Percentiles rank a stretch among this genome's conserved stretches.
Evolutionary conservation across 2,888 invertebrate species (phyloP).

Genomic region (Morpho achilles): DNA sequence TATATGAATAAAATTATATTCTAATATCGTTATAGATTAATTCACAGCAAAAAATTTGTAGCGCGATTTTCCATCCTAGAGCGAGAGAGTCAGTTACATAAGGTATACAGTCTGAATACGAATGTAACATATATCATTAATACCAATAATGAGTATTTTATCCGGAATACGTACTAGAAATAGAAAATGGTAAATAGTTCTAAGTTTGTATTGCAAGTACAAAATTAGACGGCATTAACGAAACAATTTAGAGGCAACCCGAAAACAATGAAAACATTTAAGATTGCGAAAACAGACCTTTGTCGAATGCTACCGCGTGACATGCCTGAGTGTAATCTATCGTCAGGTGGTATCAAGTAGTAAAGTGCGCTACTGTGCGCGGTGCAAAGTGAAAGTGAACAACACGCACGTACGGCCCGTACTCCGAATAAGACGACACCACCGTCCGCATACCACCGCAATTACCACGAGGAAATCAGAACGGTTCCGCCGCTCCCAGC

Average conservation of each 20-base stretch:
- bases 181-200: background rate
- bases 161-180: too few species aligned
- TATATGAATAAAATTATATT: too few species aligned
- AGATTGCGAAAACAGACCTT: constrained; percentile 16
- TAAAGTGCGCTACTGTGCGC: constrained; percentile 51
- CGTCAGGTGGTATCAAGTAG: constrained; percentile 25
- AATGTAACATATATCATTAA: too few species aligned
- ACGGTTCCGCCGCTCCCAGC: constrained; percentile 48
- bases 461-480: constrained; percentile 76
- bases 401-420: constrained; percentile 66
- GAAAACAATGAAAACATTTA: constrained; percentile 17
- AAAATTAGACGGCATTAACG: background rate
- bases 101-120: too few species aligned
- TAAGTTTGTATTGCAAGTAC: background rate
- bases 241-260: constrained; percentile 3
- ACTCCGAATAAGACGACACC: constrained; percentile 76
- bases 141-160: too few species aligned
- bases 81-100: too few species aligned
- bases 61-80: too few species aligned
- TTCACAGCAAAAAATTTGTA: too few species aligned
- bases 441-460: constrained; percentile 75
- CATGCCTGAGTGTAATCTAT: constrained; percentile 25
- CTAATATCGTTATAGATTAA: too few species aligned
- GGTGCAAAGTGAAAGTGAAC: constrained; percentile 74
- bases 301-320: constrained; percentile 21